Evolutionary conservation across 2,113 vertebrate genomes (phyloP).

Genomic region (Aix galericulata): DNA sequence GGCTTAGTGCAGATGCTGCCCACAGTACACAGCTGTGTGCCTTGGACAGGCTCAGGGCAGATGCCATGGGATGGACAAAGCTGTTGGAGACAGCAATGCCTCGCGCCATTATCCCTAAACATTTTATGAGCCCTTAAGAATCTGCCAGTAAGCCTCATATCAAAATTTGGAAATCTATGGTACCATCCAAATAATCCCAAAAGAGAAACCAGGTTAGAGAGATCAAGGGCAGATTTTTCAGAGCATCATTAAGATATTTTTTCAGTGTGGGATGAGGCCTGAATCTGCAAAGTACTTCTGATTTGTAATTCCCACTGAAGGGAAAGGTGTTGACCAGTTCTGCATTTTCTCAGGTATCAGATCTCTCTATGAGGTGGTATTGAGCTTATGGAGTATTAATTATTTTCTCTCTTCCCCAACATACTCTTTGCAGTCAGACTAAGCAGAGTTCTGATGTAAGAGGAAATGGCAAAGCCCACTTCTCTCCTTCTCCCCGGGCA

Average conservation of each 20-base stretch:
- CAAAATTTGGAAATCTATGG: background rate
- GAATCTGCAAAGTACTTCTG: background rate
- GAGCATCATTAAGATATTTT: rapidly evolving
- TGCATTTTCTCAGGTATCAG: background rate
- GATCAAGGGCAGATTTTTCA: background rate
- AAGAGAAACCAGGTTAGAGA: background rate
- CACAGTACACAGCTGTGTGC: background rate
- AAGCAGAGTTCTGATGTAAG: background rate
- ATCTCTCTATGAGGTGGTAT: background rate
- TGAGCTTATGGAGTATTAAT: background rate
- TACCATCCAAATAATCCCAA: background rate
- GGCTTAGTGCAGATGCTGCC: background rate
- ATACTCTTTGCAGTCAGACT: background rate
- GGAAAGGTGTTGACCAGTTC: background rate
- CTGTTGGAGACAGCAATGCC: too few relatives aligned
- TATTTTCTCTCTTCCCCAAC: background rate
- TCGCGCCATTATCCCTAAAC: background rate
- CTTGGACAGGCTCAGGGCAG: background rate
- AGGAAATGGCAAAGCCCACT: background rate
- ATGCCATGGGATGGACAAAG: background rate
- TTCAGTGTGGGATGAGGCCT: background rate
- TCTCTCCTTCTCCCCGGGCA: background rate
- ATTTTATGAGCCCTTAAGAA: background rate
- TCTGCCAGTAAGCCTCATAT: background rate
- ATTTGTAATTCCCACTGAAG: background rate